Evolutionary conservation across 2,888 invertebrate species (phyloP).

Genomic region (Hemithea aestivaria): DNA sequence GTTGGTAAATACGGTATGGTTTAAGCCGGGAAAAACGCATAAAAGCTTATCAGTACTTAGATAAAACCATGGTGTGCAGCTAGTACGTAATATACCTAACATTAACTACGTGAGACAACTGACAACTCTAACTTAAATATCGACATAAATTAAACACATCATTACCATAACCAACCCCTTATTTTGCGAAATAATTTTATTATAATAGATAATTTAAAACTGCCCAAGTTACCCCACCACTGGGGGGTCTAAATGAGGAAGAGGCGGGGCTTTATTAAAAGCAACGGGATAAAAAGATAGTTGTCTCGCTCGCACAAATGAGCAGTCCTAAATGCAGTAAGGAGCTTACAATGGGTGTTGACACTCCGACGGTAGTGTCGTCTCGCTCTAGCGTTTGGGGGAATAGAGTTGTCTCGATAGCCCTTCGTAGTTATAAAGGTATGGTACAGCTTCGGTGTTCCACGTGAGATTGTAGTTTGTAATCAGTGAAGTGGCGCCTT

Average conservation of each 20-base stretch:
- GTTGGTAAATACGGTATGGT: too few relatives aligned
- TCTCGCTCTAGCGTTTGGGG: conserved; percentile 52
- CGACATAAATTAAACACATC: conserved; percentile 68
- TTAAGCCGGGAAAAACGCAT: too few relatives aligned
- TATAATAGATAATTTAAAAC: conserved; percentile 79
- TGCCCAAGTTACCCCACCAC: conserved; percentile 73
- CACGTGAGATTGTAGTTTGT: conserved; percentile 76
- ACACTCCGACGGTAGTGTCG: conserved; percentile 43
- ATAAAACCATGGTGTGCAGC: too few relatives aligned
- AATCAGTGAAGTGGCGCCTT: conserved; percentile 76
- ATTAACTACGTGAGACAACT: conserved; percentile 28
- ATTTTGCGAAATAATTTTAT: conserved; percentile 77
- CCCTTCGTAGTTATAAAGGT: conserved; percentile 70
- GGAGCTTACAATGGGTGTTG: conserved; percentile 73
- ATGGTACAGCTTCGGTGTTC: conserved; percentile 58
- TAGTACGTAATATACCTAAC: too few relatives aligned
- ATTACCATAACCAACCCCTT: conserved; percentile 77
- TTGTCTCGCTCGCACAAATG: conserved; percentile 70
- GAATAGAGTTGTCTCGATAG: conserved; percentile 56
- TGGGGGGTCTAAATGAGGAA: conserved; percentile 61
- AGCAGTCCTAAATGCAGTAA: conserved; percentile 71
- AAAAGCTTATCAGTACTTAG: too few relatives aligned
- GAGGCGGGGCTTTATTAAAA: conserved; percentile 65
- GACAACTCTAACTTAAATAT: conserved; percentile 40
- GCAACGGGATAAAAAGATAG: conserved; percentile 54